phyloP scores from a whole-genome alignment of 2,113 vertebrate species.

The Gobiocypris rarus region DNA sequence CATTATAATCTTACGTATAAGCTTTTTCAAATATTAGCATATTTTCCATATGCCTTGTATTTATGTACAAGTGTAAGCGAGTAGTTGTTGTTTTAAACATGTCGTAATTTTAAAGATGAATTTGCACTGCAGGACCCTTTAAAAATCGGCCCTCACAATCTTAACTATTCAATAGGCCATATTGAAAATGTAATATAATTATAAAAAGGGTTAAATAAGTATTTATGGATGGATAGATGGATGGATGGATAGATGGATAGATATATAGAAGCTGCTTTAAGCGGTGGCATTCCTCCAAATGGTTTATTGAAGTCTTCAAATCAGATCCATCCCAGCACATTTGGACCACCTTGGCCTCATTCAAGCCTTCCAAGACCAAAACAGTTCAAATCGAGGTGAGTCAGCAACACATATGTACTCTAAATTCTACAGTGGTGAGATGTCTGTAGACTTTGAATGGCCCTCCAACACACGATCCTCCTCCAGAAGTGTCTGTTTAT shows the following conservation, averaged over 20 bases:
- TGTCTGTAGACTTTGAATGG: constrained; percentile 14
- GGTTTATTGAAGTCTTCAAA: constrained; percentile 24
- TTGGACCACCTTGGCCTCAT: neutral
- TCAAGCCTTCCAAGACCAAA: constrained; percentile 3
- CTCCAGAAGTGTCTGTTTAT: constrained; percentile 26
- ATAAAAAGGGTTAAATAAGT: too few relatives aligned
- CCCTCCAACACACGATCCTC: constrained; percentile 36
- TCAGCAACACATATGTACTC: constrained; percentile 22
- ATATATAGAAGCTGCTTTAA: too few relatives aligned
- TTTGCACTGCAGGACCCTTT: neutral
- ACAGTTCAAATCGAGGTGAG: neutral
- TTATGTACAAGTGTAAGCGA: neutral
- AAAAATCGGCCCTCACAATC: too few relatives aligned
- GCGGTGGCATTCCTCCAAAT: too few relatives aligned
- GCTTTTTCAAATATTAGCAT: neutral
- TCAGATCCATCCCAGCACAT: neutral
- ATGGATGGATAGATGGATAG: too few relatives aligned
- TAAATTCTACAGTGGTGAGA: constrained; percentile 20
- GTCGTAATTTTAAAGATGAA: neutral
- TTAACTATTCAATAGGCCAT: neutral
- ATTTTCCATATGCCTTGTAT: neutral
- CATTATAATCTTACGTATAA: neutral
- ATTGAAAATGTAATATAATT: neutral
- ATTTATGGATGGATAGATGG: too few relatives aligned
- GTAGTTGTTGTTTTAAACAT: neutral